phyloP scores from a whole-genome alignment of 1,140 invertebrate species.

The Halesus radiatus region DNA sequence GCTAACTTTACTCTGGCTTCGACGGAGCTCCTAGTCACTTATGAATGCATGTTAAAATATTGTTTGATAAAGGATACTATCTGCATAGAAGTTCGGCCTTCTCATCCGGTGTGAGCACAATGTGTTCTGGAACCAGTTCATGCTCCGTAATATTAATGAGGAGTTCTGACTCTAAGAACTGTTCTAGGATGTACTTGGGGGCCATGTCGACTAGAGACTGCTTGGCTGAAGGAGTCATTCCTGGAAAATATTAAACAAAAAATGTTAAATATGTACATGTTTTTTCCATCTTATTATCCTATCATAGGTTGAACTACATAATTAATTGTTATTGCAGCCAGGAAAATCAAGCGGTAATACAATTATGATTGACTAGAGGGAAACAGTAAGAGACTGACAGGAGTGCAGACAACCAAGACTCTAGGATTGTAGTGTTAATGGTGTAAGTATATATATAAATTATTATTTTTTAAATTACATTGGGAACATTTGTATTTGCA shows the following conservation, averaged over 20 bases:
- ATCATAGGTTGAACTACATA: too few relatives aligned
- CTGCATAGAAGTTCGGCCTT: slow-evolving; percentile 94
- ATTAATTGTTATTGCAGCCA: too few relatives aligned
- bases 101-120: slow-evolving; percentile 97
- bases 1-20: too few relatives aligned
- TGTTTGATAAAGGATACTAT: slow-evolving; percentile 86
- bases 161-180: slow-evolving; percentile 98
- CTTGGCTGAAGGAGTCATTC: slow-evolving; percentile 99
- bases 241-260: slow-evolving; percentile 66
- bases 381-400: too few relatives aligned
- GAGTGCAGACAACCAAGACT: too few relatives aligned
- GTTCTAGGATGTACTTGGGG: slow-evolving; percentile 98
- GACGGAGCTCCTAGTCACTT: too few relatives aligned
- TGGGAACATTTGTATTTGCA: too few relatives aligned
- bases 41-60: background rate
- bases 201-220: slow-evolving; percentile 98
- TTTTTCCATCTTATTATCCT: background rate
- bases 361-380: too few relatives aligned
- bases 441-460: too few relatives aligned
- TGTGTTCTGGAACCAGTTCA: slow-evolving; percentile 98
- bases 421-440: too few relatives aligned
- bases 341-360: too few relatives aligned
- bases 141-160: slow-evolving; percentile 99
- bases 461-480: too few relatives aligned
- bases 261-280: background rate